Base-by-base conservation (phyloP, 2,888 invertebrate species). In the Cordylochernes scorpioides region DNA sequence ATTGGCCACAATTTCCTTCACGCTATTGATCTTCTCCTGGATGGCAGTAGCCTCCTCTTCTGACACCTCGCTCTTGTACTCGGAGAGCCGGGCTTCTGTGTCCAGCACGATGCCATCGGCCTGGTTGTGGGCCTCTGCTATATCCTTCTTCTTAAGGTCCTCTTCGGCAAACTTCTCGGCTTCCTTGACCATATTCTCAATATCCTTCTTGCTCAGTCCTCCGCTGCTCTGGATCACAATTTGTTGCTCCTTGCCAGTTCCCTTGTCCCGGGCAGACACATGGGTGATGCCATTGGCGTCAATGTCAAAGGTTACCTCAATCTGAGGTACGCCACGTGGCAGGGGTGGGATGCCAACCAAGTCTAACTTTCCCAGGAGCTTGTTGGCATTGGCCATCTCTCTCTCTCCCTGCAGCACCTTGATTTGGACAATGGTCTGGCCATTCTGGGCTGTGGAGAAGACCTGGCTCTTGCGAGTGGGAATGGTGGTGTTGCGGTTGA, bases 281-380 rank as follows among this genome's bases (percentile, higher is more conserved):
- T 97, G 86, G 6, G 97, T 94, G 49, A 99, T 99, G 39, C 97
- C 97, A 55, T 97, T 97, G 34, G 94, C 94, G 59, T 97, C 94
- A 50, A 97, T 97, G 53, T 97, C 94, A 58, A 97, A 97, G 2
- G 91, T 86, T 16, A 97, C 84, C 56, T 88, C 86, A 45, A 88
- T 67, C 58, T 91, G 88, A 1, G 94, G 91, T 9, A 94, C 82
- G 24, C 82, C 94, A 42, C 84, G 66, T 1, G 84, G 91, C 42
- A 82, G 91, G 32, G 86, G 94, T 35, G 82, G 94, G 51, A 82
- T 91, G 38, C 84, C 94, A 42, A 59, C 70, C 40, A 86, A 63
- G 30, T 82, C 74, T 59, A 97, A 72, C 48, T 86, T 74, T 28
- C 88, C 97, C 15, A 97, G 60, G 24, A 80, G 51, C 57, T 97